Percentiles rank a stretch among this genome's conserved stretches.
Evolutionary conservation across 2,888 invertebrate genomes (phyloP).

Genomic region (Cyrtodaria siliqua): DNA sequence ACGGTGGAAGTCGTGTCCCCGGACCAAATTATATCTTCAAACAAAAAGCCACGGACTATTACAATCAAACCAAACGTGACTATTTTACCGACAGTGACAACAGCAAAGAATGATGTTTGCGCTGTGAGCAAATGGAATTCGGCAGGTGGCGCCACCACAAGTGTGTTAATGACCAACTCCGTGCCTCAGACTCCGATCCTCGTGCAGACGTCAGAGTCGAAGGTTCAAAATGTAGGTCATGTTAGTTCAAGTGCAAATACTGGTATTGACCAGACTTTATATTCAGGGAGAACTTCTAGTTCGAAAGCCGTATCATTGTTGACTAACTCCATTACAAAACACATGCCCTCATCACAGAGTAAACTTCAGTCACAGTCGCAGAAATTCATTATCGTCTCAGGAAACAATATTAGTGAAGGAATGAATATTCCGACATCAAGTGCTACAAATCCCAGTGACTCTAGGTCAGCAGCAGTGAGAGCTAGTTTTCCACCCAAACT

Average conservation of each 20-base stretch:
- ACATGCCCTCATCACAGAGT: constrained; percentile 9
- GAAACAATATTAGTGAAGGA: constrained; percentile 17
- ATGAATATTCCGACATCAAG: neutral
- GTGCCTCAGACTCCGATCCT: neutral
- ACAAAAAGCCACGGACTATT: constrained; percentile 32
- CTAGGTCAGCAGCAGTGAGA: neutral
- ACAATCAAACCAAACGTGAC: neutral
- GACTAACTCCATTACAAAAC: constrained; percentile 21
- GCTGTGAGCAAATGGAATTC: too few species aligned
- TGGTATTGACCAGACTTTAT: constrained; percentile 20
- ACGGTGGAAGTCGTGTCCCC: constrained; percentile 69
- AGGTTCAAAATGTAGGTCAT: constrained; percentile 18
- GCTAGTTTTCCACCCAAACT: too few species aligned
- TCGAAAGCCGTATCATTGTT: constrained; percentile 43
- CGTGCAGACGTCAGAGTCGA: constrained; percentile 7
- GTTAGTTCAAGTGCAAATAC: constrained; percentile 6
- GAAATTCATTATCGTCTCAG: constrained; percentile 58
- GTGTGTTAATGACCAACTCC: constrained; percentile 10
- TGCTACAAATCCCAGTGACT: neutral
- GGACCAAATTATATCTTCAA: constrained; percentile 64
- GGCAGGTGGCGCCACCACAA: neutral
- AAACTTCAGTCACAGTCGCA: constrained; percentile 36
- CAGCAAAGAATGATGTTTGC: too few species aligned
- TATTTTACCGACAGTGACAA: too few species aligned
- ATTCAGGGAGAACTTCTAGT: constrained; percentile 26